Percentiles rank a stretch among this genome's conserved stretches.
phyloP scores from a whole-genome alignment of 2,113 vertebrate species.

The Platysternon megacephalum region DNA sequence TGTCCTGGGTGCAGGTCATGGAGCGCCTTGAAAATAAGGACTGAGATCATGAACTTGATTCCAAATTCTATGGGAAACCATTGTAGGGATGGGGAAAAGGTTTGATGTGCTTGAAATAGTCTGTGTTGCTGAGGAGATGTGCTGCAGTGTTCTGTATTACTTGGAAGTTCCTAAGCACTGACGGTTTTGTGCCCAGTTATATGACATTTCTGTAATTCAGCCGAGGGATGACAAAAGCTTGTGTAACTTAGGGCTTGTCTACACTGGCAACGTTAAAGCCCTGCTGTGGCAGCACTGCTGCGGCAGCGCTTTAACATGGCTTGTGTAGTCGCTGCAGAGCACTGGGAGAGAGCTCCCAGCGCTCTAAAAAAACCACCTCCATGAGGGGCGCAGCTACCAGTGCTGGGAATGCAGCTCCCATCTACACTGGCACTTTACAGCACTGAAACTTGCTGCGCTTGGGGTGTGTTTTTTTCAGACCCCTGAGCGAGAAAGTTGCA shows the following conservation, averaged over 20 bases:
- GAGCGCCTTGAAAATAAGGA: background rate
- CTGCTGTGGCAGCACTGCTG: no score
- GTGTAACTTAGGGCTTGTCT: background rate
- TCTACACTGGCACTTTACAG: no score
- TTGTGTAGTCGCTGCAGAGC: no score
- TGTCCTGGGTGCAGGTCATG: background rate
- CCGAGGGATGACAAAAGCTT: background rate
- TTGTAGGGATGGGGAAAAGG: background rate
- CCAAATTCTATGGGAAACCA: background rate
- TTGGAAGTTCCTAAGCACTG: background rate
- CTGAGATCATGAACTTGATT: background rate
- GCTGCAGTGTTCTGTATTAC: background rate
- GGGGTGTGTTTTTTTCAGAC: no score
- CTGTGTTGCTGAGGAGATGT: background rate
- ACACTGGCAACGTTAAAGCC: no score
- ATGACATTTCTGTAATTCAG: background rate
- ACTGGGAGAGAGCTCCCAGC: no score
- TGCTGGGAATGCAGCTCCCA: no score
- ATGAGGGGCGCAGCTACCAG: no score
- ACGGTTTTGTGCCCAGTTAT: background rate
- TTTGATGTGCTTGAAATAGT: background rate
- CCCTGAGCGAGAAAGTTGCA: no score
- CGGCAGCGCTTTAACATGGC: no score
- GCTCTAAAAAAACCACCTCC: no score
- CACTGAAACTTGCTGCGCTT: no score